phyloP scores from a whole-genome alignment of 2,888 invertebrate species.

The Bimastos eiseni region DNA sequence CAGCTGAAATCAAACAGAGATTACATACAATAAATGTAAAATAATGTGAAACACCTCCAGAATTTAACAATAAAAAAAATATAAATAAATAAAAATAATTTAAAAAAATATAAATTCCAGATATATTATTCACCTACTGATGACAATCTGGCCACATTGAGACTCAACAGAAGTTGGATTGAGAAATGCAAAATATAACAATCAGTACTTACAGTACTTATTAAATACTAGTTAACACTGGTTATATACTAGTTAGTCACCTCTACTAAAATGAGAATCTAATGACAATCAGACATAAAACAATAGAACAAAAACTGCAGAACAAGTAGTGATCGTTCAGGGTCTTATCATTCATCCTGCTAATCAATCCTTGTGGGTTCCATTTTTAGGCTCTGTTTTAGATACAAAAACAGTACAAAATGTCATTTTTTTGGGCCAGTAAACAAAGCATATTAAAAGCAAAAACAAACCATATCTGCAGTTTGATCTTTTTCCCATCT shows the following conservation, averaged over 20 bases:
- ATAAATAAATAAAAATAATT: too few relatives aligned
- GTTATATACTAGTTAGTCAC: background rate
- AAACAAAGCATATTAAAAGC: background rate
- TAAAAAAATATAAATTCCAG: background rate
- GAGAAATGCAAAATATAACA: background rate
- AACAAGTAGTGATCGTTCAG: background rate
- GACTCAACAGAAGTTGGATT: too few relatives aligned
- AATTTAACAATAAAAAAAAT: too few relatives aligned
- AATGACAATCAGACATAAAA: background rate
- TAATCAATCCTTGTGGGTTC: background rate
- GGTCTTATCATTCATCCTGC: background rate
- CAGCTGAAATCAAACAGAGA: background rate
- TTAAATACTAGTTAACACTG: too few relatives aligned
- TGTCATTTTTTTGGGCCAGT: background rate
- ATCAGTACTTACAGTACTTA: background rate
- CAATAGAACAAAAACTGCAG: background rate
- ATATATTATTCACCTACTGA: background rate
- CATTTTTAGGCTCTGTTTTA: background rate
- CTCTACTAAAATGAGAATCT: background rate
- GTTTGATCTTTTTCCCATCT: slow-evolving; percentile 92
- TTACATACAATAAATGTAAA: too few relatives aligned
- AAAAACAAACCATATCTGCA: slow-evolving; percentile 84
- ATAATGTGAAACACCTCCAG: too few relatives aligned
- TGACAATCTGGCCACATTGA: too few relatives aligned
- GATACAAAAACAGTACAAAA: background rate